These are phyloP conservation scores for Amyelois transitella DNA, from an alignment of 1,140 invertebrate genomes.

Conservation along the genomic window DNA sequence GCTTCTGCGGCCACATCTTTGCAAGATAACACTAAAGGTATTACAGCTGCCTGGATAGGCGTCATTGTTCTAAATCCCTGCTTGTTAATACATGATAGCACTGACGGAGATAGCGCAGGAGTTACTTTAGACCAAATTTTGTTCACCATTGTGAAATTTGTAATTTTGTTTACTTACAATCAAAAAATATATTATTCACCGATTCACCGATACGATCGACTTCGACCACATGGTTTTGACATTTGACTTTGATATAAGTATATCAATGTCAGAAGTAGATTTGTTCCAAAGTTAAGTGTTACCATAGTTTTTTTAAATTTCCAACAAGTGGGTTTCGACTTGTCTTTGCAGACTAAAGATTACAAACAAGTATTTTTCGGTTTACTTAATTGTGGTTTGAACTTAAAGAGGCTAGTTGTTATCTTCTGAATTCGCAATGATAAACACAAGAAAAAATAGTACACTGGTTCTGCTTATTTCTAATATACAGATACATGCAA, in stretches of 20 bases:
- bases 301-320: neutral
- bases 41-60: constrained; percentile 85
- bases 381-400: too few species aligned
- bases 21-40: constrained; percentile 90
- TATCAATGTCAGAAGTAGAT: too few species aligned
- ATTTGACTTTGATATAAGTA: constrained; percentile 2
- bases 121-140: constrained; percentile 54
- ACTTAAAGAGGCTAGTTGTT: too few species aligned
- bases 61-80: constrained; percentile 58
- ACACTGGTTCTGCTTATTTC: too few species aligned
- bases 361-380: too few species aligned
- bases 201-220: neutral
- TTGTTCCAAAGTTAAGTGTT: constrained; percentile 12
- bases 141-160: constrained; percentile 44
- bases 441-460: too few species aligned
- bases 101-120: constrained; percentile 41
- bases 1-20: constrained; percentile 98
- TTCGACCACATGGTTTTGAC: neutral
- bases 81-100: constrained; percentile 52
- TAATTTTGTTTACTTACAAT: neutral
- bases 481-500: too few species aligned
- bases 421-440: too few species aligned
- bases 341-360: too few species aligned
- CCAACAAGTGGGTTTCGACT: too few species aligned
- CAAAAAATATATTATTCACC: too few species aligned